Evolutionary conservation across 2,888 invertebrate genomes (phyloP).

Genomic region (Heteromyza rotundicornis): DNA sequence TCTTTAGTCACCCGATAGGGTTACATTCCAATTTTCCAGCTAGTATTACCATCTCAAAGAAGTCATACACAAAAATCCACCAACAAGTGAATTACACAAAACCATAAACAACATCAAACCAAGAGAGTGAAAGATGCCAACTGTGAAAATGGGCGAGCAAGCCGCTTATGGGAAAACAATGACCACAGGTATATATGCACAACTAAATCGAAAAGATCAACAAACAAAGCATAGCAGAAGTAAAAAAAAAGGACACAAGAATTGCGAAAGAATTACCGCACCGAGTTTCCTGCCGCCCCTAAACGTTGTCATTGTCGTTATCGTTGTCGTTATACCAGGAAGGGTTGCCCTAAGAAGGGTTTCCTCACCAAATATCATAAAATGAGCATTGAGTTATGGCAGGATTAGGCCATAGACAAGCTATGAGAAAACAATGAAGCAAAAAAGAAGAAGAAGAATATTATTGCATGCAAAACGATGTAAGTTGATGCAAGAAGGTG

Average conservation of each 20-base stretch:
- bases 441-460: too few species aligned
- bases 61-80: too few species aligned
- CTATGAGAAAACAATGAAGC: too few species aligned
- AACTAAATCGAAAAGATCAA: not conserved
- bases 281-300: not conserved
- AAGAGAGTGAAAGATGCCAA: not conserved
- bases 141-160: not conserved
- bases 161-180: not conserved
- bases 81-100: too few species aligned
- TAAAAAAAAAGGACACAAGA: not conserved
- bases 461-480: not conserved
- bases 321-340: too few species aligned
- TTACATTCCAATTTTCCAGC: too few species aligned
- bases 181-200: not conserved
- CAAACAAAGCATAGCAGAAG: not conserved
- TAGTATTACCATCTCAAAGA: too few species aligned
- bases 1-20: too few species aligned
- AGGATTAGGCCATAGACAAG: too few species aligned
- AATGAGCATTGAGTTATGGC: too few species aligned
- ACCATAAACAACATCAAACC: not conserved
- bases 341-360: not conserved
- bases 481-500: not conserved
- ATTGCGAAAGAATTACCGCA: constrained; percentile 16
- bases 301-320: constrained; percentile 1
- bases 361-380: too few species aligned